Evolutionary conservation across 2,113 vertebrate genomes (phyloP).

Genomic region (Mus spicilegus): DNA sequence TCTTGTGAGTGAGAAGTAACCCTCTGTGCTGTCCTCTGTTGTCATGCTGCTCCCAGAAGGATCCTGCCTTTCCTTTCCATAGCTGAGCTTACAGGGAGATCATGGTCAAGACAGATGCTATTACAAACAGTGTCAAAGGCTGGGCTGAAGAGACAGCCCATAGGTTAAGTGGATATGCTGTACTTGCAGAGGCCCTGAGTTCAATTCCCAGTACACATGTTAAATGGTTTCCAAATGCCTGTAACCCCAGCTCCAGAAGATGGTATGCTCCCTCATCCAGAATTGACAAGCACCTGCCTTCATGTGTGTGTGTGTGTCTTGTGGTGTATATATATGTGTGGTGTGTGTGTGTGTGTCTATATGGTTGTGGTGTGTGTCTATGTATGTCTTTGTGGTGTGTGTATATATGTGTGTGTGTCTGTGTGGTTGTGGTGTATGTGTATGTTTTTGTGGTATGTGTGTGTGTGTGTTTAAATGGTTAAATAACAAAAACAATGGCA

Average conservation of each 20-base stretch:
- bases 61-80: not conserved
- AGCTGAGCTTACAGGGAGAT: not conserved
- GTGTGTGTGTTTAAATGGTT: not conserved
- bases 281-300: too few species aligned
- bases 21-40: not conserved
- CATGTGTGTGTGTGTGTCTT: not conserved
- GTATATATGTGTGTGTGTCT: not conserved
- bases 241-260: not conserved
- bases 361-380: too few species aligned
- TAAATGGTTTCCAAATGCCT: not conserved
- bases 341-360: too few species aligned
- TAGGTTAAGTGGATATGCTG: not conserved
- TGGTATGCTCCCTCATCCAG: not conserved
- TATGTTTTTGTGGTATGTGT: not conserved
- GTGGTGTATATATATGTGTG: too few species aligned
- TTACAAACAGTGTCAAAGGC: not conserved
- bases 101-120: not conserved
- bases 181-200: not conserved
- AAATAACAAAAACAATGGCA: not conserved
- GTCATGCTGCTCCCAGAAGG: not conserved
- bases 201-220: not conserved
- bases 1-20: not conserved
- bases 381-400: too few species aligned
- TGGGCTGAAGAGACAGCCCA: not conserved
- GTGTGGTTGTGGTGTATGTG: not conserved